Evolutionary conservation across 1,140 invertebrate species (phyloP), one percentile per base, ranked within the genome.

Genomic region (Drosophila obscura): DNA sequence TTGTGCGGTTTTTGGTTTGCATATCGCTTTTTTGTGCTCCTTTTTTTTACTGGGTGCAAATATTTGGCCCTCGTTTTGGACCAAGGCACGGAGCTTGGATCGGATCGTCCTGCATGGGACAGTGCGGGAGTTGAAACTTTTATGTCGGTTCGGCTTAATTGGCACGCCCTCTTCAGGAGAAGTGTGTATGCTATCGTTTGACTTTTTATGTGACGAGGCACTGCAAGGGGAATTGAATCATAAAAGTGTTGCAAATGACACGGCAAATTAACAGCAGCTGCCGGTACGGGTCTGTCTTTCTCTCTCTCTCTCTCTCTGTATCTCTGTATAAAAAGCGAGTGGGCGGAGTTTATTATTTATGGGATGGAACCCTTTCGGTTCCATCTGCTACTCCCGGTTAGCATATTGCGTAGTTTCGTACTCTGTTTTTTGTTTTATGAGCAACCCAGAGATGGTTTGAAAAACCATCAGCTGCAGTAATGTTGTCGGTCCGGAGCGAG

Each of bases 201-300:
- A 31, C 64, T 35, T 68, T 69, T 69, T 69, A 69, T 69, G 64
- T 13, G 74, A 72, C 48, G 76, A 39, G 59, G 61, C 41, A 48
- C 52, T 76, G 57, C 26, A 44, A n/a, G 44, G 44, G 57, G 48
- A 80, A 85, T 87, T 87, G 73, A 83, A 82, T 88, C 79, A 79
- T 87, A 73, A 87, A 87, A 88, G 73, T 79, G 82, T 88, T 87
- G 78, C 83, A 88, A 79, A 79, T 79, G 82, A 76, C 75, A 79
- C 41, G 75, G 50, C 64, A 84, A 84, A 85, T 85, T 77, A 74
- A 69, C 60, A 52, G 55, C 77, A 68, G 50, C 46, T 64, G 77
- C 50, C 48, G 55, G 44, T 48, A 44, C 55, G 31, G 15, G 15
- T 59, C 35, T 35, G 8, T 13, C 48, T 41, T 50, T 66, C 35